phyloP scores from a whole-genome alignment of 2,797 vertebrate species.

The Thaleichthys pacificus region DNA sequence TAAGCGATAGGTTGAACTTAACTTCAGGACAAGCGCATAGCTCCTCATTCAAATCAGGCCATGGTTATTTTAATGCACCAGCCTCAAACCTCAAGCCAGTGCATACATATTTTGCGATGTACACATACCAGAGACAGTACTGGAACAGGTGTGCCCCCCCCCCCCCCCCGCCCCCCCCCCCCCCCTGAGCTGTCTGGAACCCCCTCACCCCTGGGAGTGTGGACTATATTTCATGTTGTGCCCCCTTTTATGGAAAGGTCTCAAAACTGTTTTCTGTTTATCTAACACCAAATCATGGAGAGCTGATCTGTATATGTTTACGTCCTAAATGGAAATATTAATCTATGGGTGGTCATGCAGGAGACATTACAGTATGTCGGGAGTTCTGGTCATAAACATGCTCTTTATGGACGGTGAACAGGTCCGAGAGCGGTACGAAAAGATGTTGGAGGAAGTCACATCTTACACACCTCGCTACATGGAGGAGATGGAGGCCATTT shows the following conservation, averaged over 20 bases:
- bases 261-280: slow-evolving; percentile 52
- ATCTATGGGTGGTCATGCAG: background rate
- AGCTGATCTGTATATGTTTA: background rate
- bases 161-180: too few species aligned
- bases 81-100: background rate
- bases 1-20: too few species aligned
- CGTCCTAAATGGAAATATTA: background rate
- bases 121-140: background rate
- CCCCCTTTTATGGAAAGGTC: slow-evolving; percentile 51
- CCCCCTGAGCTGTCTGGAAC: background rate
- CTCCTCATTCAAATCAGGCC: background rate
- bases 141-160: background rate
- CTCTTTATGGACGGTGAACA: slow-evolving; percentile 38
- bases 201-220: background rate
- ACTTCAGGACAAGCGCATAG: too few species aligned
- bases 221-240: background rate
- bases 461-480: slow-evolving; percentile 84
- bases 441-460: slow-evolving; percentile 78
- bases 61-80: background rate
- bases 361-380: background rate
- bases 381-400: slow-evolving; percentile 26
- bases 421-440: slow-evolving; percentile 77
- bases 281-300: slow-evolving; percentile 16
- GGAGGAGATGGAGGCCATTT: slow-evolving; percentile 88
- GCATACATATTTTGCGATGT: background rate